Conservation (phyloP, 2,797 vertebrate genomes). For the Pseudochromis fuscus region DNA sequence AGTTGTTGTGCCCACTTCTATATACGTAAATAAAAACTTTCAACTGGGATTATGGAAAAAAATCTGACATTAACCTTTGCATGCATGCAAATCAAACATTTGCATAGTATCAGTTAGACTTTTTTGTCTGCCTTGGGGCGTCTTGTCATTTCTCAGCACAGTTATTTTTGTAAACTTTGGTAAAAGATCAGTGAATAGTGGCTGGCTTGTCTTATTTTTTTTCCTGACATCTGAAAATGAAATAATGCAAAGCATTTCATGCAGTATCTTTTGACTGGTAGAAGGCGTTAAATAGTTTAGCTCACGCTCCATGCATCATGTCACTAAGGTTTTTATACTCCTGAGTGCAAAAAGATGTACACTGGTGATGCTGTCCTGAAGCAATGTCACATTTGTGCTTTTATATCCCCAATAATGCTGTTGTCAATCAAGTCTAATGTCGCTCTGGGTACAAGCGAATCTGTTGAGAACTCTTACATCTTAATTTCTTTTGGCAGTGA, state of each 20-base stretch:
- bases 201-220: constrained; percentile 60
- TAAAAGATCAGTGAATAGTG: constrained; percentile 79
- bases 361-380: constrained; percentile 21
- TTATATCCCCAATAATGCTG: constrained; percentile 34
- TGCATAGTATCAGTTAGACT: constrained; percentile 46
- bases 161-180: constrained; percentile 71
- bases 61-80: constrained; percentile 36
- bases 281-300: constrained; percentile 10
- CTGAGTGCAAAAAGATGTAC: constrained; percentile 20
- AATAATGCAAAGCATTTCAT: constrained; percentile 19
- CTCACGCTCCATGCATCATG: constrained; percentile 24
- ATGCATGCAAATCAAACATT: constrained; percentile 49
- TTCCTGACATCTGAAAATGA: constrained; percentile 45
- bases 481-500: constrained; percentile 37
- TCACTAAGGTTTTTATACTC: constrained; percentile 20
- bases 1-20: no score
- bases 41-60: constrained; percentile 10
- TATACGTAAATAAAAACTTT: no score
- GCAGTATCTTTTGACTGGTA: constrained; percentile 28
- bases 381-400: constrained; percentile 39
- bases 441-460: constrained; percentile 9
- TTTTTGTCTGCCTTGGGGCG: constrained; percentile 29
- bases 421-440: constrained; percentile 39
- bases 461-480: constrained; percentile 42
- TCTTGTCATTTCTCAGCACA: constrained; percentile 63